phyloP scores from a whole-genome alignment of 2,797 vertebrate genomes.

The Danionella dracula region DNA sequence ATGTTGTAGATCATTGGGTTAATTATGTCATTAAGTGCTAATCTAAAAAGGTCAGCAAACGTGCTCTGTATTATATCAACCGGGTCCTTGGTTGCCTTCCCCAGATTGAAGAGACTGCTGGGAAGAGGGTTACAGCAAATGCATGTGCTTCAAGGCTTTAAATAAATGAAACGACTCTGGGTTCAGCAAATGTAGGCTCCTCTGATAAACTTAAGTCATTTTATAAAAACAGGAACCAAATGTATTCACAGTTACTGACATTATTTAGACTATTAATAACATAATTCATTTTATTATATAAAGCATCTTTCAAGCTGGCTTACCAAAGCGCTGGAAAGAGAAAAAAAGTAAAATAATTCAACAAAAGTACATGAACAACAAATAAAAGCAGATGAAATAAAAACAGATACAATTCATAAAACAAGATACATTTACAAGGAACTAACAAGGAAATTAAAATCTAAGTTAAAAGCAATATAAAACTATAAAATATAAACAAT shows the following conservation, averaged over 20 bases:
- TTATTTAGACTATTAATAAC: conserved; percentile 19
- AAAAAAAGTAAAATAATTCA: too few relatives aligned
- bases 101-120: neutral
- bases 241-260: conserved; percentile 2
- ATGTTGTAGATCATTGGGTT: conserved; percentile 14
- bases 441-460: too few relatives aligned
- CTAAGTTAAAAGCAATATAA: too few relatives aligned
- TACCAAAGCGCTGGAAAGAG: too few relatives aligned
- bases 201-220: conserved; percentile 3
- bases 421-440: too few relatives aligned
- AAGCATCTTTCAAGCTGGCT: too few relatives aligned
- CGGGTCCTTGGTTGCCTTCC: neutral
- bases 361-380: too few relatives aligned
- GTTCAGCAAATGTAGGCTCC: conserved; percentile 1
- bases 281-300: too few relatives aligned
- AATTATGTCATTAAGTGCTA: conserved; percentile 21
- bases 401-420: too few relatives aligned
- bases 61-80: neutral
- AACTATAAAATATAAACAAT: too few relatives aligned
- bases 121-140: conserved; percentile 17
- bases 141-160: conserved; percentile 1
- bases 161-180: conserved; percentile 7
- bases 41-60: conserved; percentile 12
- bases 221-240: conserved; percentile 9
- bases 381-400: too few relatives aligned